Percentiles rank a stretch among this genome's conserved stretches.
phyloP scores from a whole-genome alignment of 2,113 vertebrate genomes.

The Phrynocephalus versicolor region DNA sequence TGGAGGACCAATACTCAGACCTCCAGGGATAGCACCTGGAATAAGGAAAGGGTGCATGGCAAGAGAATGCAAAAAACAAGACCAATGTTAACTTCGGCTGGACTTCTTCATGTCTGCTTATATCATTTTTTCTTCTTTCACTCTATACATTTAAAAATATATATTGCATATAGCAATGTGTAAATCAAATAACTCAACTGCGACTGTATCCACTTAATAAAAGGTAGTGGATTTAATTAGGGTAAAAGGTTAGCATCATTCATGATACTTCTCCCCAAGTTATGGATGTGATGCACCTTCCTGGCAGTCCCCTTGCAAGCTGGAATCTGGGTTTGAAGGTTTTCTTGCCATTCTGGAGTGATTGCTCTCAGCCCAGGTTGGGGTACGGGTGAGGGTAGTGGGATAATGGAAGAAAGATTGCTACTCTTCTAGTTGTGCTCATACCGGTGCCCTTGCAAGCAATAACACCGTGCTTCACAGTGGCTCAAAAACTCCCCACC shows the following conservation, averaged over 20 bases:
- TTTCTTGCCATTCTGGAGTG: too few species aligned
- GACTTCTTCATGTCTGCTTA: not conserved
- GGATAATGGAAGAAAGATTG: too few species aligned
- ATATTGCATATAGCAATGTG: slow-evolving; percentile 11
- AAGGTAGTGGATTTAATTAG: slow-evolving; percentile 8
- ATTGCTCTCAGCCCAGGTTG: too few species aligned
- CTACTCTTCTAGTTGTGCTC: too few species aligned
- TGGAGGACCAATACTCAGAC: slow-evolving; percentile 87
- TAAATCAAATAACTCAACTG: not conserved
- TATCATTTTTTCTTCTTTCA: not conserved
- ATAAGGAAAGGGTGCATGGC: not conserved
- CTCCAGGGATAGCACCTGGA: slow-evolving; percentile 91
- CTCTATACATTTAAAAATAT: slow-evolving; percentile 5
- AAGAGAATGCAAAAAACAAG: not conserved
- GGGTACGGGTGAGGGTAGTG: too few species aligned
- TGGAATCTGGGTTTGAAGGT: too few species aligned
- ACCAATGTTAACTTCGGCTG: not conserved
- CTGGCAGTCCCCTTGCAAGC: too few species aligned
- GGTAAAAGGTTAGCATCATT: slow-evolving; percentile 10
- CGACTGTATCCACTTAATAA: not conserved
- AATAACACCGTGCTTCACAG: too few species aligned
- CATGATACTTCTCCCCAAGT: slow-evolving; percentile 24
- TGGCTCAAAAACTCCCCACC: not conserved
- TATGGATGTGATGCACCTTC: not conserved
- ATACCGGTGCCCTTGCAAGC: too few species aligned